These are phyloP conservation scores for Notechis scutatus DNA, from an alignment of 2,113 vertebrate genomes.

Conservation along the genomic window DNA sequence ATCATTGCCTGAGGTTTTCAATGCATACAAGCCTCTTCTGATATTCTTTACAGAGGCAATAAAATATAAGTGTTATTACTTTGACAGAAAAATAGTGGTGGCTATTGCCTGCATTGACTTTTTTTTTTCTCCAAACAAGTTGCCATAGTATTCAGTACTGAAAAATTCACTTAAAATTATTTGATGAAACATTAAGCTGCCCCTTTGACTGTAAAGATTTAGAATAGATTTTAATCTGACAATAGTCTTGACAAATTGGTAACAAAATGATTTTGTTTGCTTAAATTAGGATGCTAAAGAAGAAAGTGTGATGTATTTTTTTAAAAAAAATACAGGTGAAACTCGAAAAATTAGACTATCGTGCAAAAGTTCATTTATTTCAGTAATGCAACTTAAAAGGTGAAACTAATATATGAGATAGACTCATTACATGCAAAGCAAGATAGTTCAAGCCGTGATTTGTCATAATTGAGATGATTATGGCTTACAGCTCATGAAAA, in stretches of 20 bases:
- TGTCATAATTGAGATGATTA: too few relatives aligned
- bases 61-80: neutral
- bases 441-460: too few relatives aligned
- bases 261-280: neutral
- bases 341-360: too few relatives aligned
- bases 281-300: neutral
- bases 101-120: neutral
- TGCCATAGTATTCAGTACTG: neutral
- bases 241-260: neutral
- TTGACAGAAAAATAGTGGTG: slow-evolving; percentile 3
- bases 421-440: too few relatives aligned
- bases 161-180: neutral
- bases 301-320: neutral
- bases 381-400: too few relatives aligned
- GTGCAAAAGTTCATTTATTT: too few relatives aligned
- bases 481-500: too few relatives aligned
- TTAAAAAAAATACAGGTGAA: neutral
- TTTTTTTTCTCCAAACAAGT: neutral
- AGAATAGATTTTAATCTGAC: neutral
- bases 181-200: neutral
- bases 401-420: too few relatives aligned
- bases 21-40: slow-evolving; percentile 1
- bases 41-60: neutral
- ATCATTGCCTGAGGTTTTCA: neutral
- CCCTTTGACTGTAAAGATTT: neutral